Base-by-base conservation (phyloP, 2,797 vertebrate genomes). In the Pterois miles region DNA sequence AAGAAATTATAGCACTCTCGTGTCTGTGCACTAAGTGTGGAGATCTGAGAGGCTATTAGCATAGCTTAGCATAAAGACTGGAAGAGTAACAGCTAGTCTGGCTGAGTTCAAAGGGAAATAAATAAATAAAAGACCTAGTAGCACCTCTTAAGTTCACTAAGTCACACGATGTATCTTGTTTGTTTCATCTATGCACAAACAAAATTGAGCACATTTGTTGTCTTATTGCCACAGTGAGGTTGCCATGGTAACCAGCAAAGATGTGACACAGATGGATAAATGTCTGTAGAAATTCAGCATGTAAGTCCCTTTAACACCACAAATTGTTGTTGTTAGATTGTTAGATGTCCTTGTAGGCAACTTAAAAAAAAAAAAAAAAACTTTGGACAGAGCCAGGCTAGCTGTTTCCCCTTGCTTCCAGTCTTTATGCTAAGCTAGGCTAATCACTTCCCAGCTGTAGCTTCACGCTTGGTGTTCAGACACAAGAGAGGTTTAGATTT, bases 281-380 rank as follows among this genome's bases (percentile, higher is more conserved):
- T 48, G 63, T n/a, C 20, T 1, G 3, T 18, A 43, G 16, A 43
- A 43, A 43, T 43, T 43, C 40, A 43, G 16, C 40, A 43, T 43
- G 16, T 43, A 18, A 18, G 16, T 18, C 16, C 16, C 40, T 43
- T 18, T 43, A 8, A 43, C 18, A 18, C 40, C 40, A 43, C 40
- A 43, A 43, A 43, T 48, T 48, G 14, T 27, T 40, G 36, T 40
- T 62, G 25, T 33, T 22, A 50, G 18, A 16, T 40, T 62, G 25
- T 33, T 22, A 50, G 18, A 16, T 25, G 25, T 46, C 12, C 54
- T 46, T 29, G 36, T 43, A 5, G 25, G 25, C 38, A 29, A 43
- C 18, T 27, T 29, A 29, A n/a, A 14, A 46, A 23, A 50, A 4
- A 22, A 40, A 3, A 9, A 0, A 8, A n/a, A 0, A n/a, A 48